These are phyloP conservation scores for Haemorhous mexicanus DNA, from an alignment of 2,113 vertebrate genomes.

Conservation along the genomic window DNA sequence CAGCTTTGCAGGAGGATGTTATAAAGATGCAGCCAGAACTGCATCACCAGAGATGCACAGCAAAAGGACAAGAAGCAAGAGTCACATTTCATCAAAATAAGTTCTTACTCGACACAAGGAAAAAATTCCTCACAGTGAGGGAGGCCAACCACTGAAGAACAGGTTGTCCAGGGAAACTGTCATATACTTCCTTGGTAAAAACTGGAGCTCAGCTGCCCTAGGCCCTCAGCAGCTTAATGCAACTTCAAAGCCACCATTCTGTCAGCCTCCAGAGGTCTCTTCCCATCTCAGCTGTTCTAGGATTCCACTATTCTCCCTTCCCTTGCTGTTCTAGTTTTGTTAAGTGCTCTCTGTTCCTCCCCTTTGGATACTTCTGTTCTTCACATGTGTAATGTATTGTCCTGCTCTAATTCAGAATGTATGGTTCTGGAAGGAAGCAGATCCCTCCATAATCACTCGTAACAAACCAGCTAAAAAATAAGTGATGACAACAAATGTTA, in stretches of 20 bases:
- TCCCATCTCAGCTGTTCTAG: not conserved
- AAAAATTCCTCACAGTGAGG: not conserved
- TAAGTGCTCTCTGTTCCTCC: not conserved
- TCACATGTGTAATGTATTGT: fast-evolving
- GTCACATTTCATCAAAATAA: not conserved
- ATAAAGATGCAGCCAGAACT: not conserved
- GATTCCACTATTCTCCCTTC: not conserved
- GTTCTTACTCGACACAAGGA: not conserved
- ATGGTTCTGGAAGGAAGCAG: not conserved
- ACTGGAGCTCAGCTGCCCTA: not conserved
- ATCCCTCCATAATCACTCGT: not conserved
- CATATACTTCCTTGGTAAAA: not conserved
- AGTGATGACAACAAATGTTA: not conserved
- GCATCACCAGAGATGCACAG: not conserved
- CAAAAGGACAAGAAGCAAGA: not conserved
- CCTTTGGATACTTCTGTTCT: not conserved
- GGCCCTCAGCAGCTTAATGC: not conserved
- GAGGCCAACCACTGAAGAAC: not conserved
- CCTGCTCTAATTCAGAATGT: not conserved
- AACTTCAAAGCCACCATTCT: not conserved
- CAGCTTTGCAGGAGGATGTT: not conserved
- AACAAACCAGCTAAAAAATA: not conserved
- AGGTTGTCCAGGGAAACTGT: not conserved
- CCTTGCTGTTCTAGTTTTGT: not conserved
- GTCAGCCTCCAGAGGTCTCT: not conserved